Percentiles rank a stretch among this genome's conserved stretches.
Evolutionary conservation across 2,113 vertebrate species (phyloP).

Genomic region (Parotia lawesii): DNA sequence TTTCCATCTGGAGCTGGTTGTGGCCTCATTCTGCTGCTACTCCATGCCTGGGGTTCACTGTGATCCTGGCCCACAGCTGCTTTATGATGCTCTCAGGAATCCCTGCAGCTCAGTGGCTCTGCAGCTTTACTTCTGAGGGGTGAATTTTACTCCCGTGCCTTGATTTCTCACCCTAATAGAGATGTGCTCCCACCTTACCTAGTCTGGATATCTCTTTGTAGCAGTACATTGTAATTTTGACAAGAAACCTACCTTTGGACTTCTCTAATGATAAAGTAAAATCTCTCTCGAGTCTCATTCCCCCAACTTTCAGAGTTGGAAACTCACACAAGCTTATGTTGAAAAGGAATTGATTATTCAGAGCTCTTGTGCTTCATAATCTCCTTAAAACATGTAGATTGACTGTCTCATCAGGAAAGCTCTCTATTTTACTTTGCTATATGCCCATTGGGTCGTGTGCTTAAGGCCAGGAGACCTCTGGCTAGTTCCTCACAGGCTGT

Average conservation of each 20-base stretch:
- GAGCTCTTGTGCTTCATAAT: constrained; percentile 58
- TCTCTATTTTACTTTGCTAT: constrained; percentile 29
- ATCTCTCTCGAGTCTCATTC: constrained; percentile 45
- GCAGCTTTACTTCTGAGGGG: not conserved
- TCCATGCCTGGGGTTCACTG: not conserved
- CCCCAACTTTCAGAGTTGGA: constrained; percentile 29
- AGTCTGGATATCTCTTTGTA: not conserved
- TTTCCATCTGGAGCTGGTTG: not conserved
- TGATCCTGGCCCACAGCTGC: not conserved
- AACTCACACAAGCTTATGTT: constrained; percentile 34
- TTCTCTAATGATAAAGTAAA: constrained; percentile 55
- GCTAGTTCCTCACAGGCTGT: not conserved
- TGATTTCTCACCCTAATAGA: constrained; percentile 10
- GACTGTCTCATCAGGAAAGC: constrained; percentile 50
- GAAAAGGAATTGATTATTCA: constrained; percentile 61
- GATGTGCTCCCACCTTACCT: not conserved
- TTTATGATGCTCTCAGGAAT: not conserved
- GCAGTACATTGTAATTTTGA: constrained; percentile 36
- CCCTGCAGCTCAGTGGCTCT: not conserved
- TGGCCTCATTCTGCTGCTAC: not conserved
- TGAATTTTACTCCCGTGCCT: not conserved
- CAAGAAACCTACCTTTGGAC: constrained; percentile 28
- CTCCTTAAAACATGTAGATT: constrained; percentile 54
- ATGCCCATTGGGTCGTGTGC: not conserved
- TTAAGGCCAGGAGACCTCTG: constrained; percentile 49